These are phyloP conservation scores for Sminthurinus aureus DNA, from an alignment of 2,888 invertebrate genomes.

Conservation along the genomic window DNA sequence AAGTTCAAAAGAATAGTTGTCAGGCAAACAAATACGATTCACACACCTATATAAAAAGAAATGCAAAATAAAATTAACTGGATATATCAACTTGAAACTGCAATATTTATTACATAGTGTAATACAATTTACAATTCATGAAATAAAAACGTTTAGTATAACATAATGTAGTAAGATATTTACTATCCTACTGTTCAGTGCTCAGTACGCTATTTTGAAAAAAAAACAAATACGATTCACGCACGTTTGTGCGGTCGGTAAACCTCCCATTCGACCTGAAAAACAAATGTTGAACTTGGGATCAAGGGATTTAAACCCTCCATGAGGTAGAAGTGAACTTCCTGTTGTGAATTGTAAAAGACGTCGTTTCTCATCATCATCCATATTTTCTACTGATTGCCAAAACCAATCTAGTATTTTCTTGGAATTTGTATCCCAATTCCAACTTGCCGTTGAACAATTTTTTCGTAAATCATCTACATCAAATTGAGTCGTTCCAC, in stretches of 20 bases:
- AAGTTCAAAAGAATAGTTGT: conserved; percentile 20
- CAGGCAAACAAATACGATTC: conserved; percentile 19
- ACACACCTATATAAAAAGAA: too few species aligned
- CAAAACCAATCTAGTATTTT: conserved; percentile 64
- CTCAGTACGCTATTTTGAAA: too few species aligned
- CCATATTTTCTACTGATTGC: conserved; percentile 65
- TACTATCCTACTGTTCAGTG: too few species aligned
- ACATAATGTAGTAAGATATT: too few species aligned
- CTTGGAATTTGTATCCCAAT: conserved; percentile 37
- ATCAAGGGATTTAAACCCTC: conserved; percentile 86
- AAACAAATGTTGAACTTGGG: conserved; percentile 92
- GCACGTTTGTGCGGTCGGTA: conserved; percentile 92
- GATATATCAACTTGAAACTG: too few species aligned
- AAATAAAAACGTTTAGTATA: too few species aligned
- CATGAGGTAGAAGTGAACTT: conserved; percentile 85
- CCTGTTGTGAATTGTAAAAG: conserved; percentile 66
- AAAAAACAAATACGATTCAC: conserved; percentile 13
- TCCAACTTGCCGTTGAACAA: conserved; percentile 64
- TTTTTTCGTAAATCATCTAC: conserved; percentile 88
- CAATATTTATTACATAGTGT: too few species aligned
- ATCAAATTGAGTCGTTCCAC: conserved; percentile 91
- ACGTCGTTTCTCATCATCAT: conserved; percentile 65
- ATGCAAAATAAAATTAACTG: too few species aligned
- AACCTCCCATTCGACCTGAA: conserved; percentile 81
- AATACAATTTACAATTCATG: too few species aligned